phyloP scores from a whole-genome alignment of 2,113 vertebrate species.

The human (Homo sapiens) region GRCh38 chr15:97763501-97764000 shows the following conservation, averaged over 20 bases:
- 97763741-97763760: neutral
- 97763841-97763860: neutral
- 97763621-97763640: neutral
- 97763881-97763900: neutral
- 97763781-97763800: neutral
- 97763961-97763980: neutral
- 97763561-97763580: neutral
- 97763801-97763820: neutral
- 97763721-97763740: neutral
- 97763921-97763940: neutral
- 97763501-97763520: neutral
- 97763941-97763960: neutral
- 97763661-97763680: neutral
- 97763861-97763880: neutral
- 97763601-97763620: neutral
- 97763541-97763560: accelerated
- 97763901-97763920: neutral
- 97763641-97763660: neutral
- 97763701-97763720: neutral
- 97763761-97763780: neutral
- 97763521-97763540: neutral
- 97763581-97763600: neutral
- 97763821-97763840: neutral
- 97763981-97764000: neutral
- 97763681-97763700: accelerated